Evolutionary conservation across 2,113 vertebrate species (phyloP), one percentile per base, ranked within the genome.

Genomic region (Pleuronectes platessa): DNA sequence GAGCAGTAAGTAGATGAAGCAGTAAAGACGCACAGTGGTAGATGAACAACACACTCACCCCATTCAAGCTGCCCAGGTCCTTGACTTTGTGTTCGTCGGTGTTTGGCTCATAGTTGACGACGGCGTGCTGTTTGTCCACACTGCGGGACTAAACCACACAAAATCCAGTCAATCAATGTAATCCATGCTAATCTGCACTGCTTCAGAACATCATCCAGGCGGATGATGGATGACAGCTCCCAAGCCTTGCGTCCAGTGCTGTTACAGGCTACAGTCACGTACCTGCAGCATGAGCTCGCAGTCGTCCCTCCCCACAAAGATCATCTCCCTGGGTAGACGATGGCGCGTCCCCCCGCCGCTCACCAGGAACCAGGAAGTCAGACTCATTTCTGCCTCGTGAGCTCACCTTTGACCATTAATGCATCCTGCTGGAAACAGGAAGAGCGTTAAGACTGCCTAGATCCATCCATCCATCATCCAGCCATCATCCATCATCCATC

Each of bases 201-300:
- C 24, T 47, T 66, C 72, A 59, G 62, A 69, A 69, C n/a, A 60
- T 65, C 60, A 76, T 85, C 73, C 42, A 6, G n/a, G 49, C 51
- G 23, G 60, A 71, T 51, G 23, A 54, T 3, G 68, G 24, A 5
- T 55, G 49, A 65, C 71, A 54, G 23, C 24, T 53, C n/a, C 17
- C 51, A 49, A 27, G 2, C 20, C 3, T 53, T 20, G 47, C 47
- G 68, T 13, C 11, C 40, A 42, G 40, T 42, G 40, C 11, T 13
- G 11, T 42, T 42, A 42, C 3, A 42, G 40, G 37, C 18, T 9
- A 80, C 74, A 47, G 18, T 93, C 8, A 5, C 17, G 26, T 95
- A 99, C 97, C 97, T 99, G 97, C 68, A 99, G 93, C 97, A 99
- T 99, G 83, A 99, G 96, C 90, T 99, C 98, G 86, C 98, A 99